These are phyloP conservation scores for Diachrysia chrysitis DNA, from an alignment of 2,888 invertebrate genomes.

Conservation along the genomic window DNA sequence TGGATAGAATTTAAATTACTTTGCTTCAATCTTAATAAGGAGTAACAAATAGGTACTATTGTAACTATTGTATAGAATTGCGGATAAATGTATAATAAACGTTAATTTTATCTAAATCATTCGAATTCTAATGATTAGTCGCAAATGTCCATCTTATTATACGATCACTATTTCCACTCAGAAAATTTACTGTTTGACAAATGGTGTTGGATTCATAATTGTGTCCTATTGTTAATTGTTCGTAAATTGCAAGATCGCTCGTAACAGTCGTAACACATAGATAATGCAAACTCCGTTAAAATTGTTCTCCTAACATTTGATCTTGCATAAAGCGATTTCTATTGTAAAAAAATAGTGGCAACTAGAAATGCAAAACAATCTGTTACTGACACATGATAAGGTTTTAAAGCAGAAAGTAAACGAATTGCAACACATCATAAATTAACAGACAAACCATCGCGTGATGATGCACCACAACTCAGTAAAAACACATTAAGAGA, in stretches of 20 bases:
- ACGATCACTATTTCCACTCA: neutral
- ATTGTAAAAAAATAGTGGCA: neutral
- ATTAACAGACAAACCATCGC: conserved; percentile 35
- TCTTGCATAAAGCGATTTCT: neutral
- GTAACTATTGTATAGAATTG: no score
- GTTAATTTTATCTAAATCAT: neutral
- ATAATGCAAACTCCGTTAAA: neutral
- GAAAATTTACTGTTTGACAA: neutral
- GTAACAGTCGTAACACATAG: conserved; percentile 4
- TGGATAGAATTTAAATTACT: neutral
- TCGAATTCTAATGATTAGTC: neutral
- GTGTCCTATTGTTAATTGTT: neutral
- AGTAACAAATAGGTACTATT: neutral
- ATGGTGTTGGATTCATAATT: neutral
- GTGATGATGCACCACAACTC: conserved; percentile 51
- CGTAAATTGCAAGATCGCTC: neutral
- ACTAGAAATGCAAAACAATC: neutral
- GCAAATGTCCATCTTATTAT: neutral
- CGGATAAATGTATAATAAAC: neutral
- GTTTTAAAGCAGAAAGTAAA: conserved; percentile 28
- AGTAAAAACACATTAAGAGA: conserved; percentile 40
- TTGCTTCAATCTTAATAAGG: neutral
- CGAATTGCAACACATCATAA: conserved; percentile 37
- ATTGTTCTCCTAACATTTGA: neutral
- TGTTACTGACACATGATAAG: conserved; percentile 21